Evolutionary conservation across 2,797 vertebrate genomes (phyloP).

Genomic region (Sebastes matsubarae): DNA sequence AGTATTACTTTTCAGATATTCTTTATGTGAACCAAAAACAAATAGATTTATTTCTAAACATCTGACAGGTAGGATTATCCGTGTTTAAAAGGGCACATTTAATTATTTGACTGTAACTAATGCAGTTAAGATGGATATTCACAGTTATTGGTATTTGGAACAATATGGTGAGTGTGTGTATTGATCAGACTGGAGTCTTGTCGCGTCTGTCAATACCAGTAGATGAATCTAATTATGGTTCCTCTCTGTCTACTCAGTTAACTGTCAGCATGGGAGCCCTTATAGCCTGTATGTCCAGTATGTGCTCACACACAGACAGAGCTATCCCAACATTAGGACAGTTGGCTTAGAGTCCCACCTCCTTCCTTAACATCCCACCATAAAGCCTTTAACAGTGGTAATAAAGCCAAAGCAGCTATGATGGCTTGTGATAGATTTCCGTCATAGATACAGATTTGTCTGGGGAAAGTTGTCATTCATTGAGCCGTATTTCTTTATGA

Average conservation of each 20-base stretch:
- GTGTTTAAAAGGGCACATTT: constrained; percentile 55
- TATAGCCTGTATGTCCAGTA: constrained; percentile 44
- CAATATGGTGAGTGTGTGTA: constrained; percentile 78
- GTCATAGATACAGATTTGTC: not conserved
- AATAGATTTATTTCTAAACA: not conserved
- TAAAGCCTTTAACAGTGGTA: constrained; percentile 47
- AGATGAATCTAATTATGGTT: constrained; percentile 83
- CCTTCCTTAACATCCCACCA: constrained; percentile 49
- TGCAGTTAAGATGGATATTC: constrained; percentile 69
- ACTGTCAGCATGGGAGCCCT: constrained; percentile 81
- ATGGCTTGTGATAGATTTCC: not conserved
- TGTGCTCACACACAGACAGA: constrained; percentile 7
- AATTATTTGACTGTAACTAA: constrained; percentile 78
- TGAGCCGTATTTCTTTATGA: not conserved
- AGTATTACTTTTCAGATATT: not conserved
- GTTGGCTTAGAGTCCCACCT: constrained; percentile 73
- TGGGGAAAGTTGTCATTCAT: not conserved
- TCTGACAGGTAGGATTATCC: not conserved
- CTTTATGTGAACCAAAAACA: not conserved
- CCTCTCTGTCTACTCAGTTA: constrained; percentile 71
- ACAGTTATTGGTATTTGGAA: constrained; percentile 76
- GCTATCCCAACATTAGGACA: constrained; percentile 61
- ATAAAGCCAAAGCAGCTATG: constrained; percentile 25
- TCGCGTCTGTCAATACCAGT: constrained; percentile 75
- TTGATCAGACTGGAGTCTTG: constrained; percentile 70